Evolutionary conservation across 2,797 vertebrate species (phyloP).

Genomic region (Neosilurus hyrtlii): DNA sequence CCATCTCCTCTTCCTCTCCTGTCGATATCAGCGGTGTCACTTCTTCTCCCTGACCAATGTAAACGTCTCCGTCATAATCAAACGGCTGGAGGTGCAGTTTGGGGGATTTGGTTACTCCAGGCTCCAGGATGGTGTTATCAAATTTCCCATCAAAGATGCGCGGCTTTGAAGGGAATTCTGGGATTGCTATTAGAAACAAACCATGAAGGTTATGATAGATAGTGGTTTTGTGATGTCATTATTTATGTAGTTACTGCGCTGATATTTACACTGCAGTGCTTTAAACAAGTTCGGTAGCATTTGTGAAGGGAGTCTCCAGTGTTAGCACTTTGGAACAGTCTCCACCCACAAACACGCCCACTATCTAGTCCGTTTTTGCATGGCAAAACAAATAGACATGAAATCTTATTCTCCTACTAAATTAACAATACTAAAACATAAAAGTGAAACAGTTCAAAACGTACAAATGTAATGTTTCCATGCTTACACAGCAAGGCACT

Average conservation of each 20-base stretch:
- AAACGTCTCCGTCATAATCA: conserved; percentile 77
- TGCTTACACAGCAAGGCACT: conserved; percentile 6
- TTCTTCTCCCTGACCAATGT: conserved; percentile 59
- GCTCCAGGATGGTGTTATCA: conserved; percentile 76
- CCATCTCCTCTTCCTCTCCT: conserved; percentile 35
- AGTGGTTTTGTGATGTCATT: neutral
- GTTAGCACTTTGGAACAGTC: neutral
- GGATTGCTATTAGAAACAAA: conserved; percentile 73
- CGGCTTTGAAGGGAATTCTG: conserved; percentile 77
- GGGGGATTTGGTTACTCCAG: conserved; percentile 63
- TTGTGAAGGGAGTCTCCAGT: conserved; percentile 2
- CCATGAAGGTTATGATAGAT: neutral
- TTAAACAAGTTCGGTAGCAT: too few relatives aligned
- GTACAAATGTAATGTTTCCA: neutral
- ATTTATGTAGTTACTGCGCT: too few relatives aligned
- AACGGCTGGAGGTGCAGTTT: conserved; percentile 71
- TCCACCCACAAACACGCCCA: neutral
- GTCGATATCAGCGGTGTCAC: conserved; percentile 7
- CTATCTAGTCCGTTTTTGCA: neutral
- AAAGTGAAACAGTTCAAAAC: neutral
- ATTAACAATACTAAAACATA: neutral
- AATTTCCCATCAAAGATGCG: conserved; percentile 71
- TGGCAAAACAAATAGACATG: neutral
- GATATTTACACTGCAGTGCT: neutral
- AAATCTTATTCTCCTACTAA: neutral